Base-by-base conservation (phyloP, 2,113 vertebrate genomes). In the Leptocoma aspasia region DNA sequence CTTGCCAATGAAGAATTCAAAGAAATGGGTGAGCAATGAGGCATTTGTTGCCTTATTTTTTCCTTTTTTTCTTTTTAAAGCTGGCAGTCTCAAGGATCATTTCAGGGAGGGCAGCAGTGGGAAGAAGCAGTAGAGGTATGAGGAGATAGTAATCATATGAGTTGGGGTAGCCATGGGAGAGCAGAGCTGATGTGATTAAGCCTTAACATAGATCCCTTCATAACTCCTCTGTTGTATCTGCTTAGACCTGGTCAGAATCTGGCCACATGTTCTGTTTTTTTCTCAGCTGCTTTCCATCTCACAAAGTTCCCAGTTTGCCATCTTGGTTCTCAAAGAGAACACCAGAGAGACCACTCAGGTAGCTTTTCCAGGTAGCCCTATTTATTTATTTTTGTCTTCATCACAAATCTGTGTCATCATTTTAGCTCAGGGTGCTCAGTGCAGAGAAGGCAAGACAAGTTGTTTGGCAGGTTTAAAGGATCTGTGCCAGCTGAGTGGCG, bases 1-100 rank as follows among this genome's bases (percentile, higher is more conserved):
- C 88, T 98, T 26, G 97, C 98, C 97, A 99, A 99, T 33, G 95
- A 98, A 86, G 99, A 99, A 71, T 99, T 99, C 90, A 98, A 94
- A 64, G 98, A 98, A 86, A 99, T 99, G 99, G 99, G 99, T 99
- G 96, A 99, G 98, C 78, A 72, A 3, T 10, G 6, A 63, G 11
- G 6, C 7, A 22, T 50, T 30, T 47, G 4, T 24, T 19, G 13
- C 12, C 12, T 28, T 22, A 12, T 42, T n/a, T 19, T 24, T 19
- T 39, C 2, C 10, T 14, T 17, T 42, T 28, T 39, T 49, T 28
- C 24, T 39, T 77, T 39, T n/a, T 39, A 23, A 90, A 77, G 35
- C 18, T 72, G 45, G 13, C 2, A 44, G 22, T 30, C 45, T 39
- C 37, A 11, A 16, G 20, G 47, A 35, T n/a, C 35, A 45, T 68